Evolutionary conservation across 2,888 invertebrate genomes (phyloP).

Genomic region (Noctua pronuba): DNA sequence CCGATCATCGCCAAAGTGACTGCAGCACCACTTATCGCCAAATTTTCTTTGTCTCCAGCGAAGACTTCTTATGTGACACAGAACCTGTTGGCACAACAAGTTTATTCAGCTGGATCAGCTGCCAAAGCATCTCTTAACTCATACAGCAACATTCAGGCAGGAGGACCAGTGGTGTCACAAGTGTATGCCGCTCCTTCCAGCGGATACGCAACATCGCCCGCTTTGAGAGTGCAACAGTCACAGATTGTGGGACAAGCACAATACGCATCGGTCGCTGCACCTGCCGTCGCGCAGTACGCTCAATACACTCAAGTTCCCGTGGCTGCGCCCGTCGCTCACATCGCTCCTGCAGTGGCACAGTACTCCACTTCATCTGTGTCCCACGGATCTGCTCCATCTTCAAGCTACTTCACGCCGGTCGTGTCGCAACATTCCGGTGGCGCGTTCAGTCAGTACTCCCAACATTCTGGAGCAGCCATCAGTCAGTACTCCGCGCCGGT

Average conservation of each 20-base stretch:
- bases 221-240: conserved; percentile 77
- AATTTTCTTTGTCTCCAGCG: conserved; percentile 79
- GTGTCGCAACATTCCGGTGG: conserved; percentile 61
- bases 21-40: conserved; percentile 85
- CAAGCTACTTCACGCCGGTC: conserved; percentile 70
- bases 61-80: conserved; percentile 80
- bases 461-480: conserved; percentile 59
- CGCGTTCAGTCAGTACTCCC: conserved; percentile 67
- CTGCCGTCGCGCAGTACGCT: conserved; percentile 63
- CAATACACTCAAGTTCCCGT: conserved; percentile 75
- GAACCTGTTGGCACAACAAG: conserved; percentile 80
- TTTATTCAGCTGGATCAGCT: conserved; percentile 77
- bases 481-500: conserved; percentile 69
- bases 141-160: conserved; percentile 77
- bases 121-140: conserved; percentile 86
- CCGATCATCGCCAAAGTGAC: conserved; percentile 89
- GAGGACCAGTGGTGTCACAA: conserved; percentile 87
- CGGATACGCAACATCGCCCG: conserved; percentile 82
- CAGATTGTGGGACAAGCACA: conserved; percentile 70
- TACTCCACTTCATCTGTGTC: conserved; percentile 67
- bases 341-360: conserved; percentile 65
- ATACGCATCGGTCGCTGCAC: conserved; percentile 56
- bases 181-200: conserved; percentile 83
- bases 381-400: conserved; percentile 66
- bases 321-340: conserved; percentile 60